phyloP scores from a whole-genome alignment of 2,797 vertebrate genomes.

The Pampus argenteus region DNA sequence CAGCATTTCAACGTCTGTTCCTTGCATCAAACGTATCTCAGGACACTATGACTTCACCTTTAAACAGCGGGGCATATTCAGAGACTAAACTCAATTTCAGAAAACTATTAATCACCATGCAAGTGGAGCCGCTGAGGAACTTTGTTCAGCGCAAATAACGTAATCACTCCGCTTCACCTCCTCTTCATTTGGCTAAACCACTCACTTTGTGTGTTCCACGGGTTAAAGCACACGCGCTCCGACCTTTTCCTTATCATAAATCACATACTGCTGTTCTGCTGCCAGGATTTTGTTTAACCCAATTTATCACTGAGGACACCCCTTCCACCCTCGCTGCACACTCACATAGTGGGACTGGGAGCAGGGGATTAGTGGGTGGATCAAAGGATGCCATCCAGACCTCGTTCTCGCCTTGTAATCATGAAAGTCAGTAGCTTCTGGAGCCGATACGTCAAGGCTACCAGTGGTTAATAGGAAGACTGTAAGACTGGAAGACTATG shows the following conservation, averaged over 20 bases:
- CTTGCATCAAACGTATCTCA: conserved; percentile 11
- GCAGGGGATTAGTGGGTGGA: conserved; percentile 78
- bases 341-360: conserved; percentile 55
- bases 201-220: conserved; percentile 35
- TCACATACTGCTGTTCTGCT: conserved; percentile 79
- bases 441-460: conserved; percentile 55
- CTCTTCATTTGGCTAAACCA: conserved; percentile 53
- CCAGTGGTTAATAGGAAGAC: conserved; percentile 34
- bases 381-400: conserved; percentile 74
- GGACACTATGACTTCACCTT: conserved; percentile 3
- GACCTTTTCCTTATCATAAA: conserved; percentile 85
- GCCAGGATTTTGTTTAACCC: conserved; percentile 83
- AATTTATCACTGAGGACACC: conserved; percentile 83
- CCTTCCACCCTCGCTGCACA: conserved; percentile 55
- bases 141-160: conserved; percentile 48
- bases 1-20: conserved; percentile 8
- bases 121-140: conserved; percentile 33
- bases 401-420: conserved; percentile 69
- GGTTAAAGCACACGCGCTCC: conserved; percentile 57
- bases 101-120: conserved; percentile 40
- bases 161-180: conserved; percentile 52
- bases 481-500: conserved; percentile 5
- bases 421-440: conserved; percentile 57
- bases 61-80: conserved; percentile 20
- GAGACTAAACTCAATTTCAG: conserved; percentile 35